These are phyloP conservation scores for Aphelenchoides avenae DNA, from an alignment of 1,140 invertebrate species.

Conservation along the genomic window DNA sequence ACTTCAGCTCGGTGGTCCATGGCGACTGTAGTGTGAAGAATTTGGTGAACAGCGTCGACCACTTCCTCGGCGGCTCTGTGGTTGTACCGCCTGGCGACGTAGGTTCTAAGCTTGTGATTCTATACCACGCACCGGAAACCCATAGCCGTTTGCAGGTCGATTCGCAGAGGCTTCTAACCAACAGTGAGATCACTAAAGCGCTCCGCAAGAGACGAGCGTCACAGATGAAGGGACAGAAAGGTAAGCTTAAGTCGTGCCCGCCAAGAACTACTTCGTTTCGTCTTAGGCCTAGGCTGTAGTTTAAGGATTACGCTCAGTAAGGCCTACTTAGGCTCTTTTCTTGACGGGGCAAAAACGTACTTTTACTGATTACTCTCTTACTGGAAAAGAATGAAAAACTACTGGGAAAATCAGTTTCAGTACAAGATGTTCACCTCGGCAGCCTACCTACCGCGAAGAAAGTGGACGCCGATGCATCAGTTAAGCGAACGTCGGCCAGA, in stretches of 20 bases:
- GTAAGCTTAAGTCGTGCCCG: not conserved
- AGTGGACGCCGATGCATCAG: no score
- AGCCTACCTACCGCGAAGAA: no score
- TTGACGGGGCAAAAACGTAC: no score
- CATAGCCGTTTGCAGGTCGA: constrained; percentile 31
- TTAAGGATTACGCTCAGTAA: no score
- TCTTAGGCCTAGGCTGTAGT: no score
- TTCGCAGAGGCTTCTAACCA: constrained; percentile 14
- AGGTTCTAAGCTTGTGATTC: constrained; percentile 48
- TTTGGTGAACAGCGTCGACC: constrained; percentile 60
- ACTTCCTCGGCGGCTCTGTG: constrained; percentile 60
- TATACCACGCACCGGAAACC: constrained; percentile 37
- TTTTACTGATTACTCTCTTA: no score
- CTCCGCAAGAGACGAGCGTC: constrained; percentile 24
- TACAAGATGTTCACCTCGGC: no score
- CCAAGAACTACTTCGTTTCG: no score
- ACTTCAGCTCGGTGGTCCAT: constrained; percentile 60
- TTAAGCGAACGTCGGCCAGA: no score
- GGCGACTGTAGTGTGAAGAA: constrained; percentile 50
- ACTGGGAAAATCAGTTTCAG: no score
- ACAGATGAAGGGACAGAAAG: not conserved
- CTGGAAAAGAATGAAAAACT: no score
- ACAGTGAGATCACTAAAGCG: constrained; percentile 38
- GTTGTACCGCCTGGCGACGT: constrained; percentile 62
- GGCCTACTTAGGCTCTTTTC: no score